Percentiles rank a stretch among this genome's conserved stretches.
Conservation (phyloP, 2,888 invertebrate genomes). For the Pteria penguin region DNA sequence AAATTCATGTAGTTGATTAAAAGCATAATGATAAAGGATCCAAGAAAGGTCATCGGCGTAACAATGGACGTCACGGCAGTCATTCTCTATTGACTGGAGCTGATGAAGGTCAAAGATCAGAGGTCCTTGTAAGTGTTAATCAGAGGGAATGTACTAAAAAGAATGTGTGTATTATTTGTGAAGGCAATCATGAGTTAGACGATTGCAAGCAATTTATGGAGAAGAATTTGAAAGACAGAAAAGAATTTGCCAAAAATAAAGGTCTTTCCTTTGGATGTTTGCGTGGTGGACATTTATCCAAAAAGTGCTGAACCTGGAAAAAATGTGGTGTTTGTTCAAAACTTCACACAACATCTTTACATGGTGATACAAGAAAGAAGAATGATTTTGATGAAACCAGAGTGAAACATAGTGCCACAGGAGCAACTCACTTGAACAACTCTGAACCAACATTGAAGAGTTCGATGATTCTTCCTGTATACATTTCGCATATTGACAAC, state of each 20-base stretch:
- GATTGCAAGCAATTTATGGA: conserved; percentile 30
- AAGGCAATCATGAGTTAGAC: conserved; percentile 36
- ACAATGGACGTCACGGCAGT: background rate
- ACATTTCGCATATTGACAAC: conserved; percentile 40
- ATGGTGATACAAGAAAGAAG: conserved; percentile 30
- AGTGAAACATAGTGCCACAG: background rate
- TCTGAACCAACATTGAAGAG: conserved; percentile 10
- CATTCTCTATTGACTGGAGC: conserved; percentile 24
- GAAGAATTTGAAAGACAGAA: conserved; percentile 34
- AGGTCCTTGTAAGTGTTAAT: background rate
- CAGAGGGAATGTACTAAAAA: background rate
- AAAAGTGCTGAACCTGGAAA: conserved; percentile 39
- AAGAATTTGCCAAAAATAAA: conserved; percentile 40
- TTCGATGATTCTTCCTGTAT: conserved; percentile 53
- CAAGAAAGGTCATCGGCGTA: background rate
- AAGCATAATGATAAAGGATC: background rate
- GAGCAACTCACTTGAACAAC: conserved; percentile 12
- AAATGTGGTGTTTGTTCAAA: conserved; percentile 44
- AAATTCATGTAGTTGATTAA: background rate
- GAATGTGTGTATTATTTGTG: conserved; percentile 19
- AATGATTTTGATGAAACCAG: background rate
- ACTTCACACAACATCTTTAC: conserved; percentile 51
- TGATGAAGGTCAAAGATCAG: background rate
- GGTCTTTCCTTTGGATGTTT: conserved; percentile 58
- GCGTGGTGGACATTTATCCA: conserved; percentile 47